A percentile compares a stretch with the other conserved stretches of the same genome.
These are phyloP conservation scores for Rhinogobio ventralis DNA, from an alignment of 2,797 vertebrate species.

Conservation along the genomic window DNA sequence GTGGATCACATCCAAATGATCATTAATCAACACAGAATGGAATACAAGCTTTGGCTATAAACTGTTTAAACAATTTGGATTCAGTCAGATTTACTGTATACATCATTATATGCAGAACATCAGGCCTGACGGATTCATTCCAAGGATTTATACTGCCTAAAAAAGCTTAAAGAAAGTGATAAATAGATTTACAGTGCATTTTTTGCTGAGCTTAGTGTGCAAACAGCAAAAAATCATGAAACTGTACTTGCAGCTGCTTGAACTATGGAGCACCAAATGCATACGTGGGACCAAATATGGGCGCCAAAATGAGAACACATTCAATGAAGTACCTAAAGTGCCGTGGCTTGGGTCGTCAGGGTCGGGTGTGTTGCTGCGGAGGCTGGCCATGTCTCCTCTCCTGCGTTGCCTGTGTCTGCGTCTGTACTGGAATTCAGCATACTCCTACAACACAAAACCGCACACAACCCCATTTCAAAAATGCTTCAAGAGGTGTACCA, in stretches of 20 bases:
- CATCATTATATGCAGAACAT: conserved; percentile 1
- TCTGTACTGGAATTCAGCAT: conserved; percentile 98
- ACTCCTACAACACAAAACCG: conserved; percentile 87
- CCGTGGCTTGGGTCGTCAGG: conserved; percentile 87
- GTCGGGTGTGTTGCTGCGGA: conserved; percentile 89
- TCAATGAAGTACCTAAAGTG: conserved; percentile 80
- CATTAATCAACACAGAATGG: background rate
- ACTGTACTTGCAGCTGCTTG: background rate
- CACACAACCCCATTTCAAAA: conserved; percentile 30
- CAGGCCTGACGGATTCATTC: background rate
- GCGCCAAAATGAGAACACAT: background rate
- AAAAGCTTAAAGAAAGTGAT: background rate
- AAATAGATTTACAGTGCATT: background rate
- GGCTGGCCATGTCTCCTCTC: conserved; percentile 91
- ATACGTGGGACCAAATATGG: background rate
- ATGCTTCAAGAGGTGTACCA: background rate
- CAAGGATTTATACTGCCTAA: background rate
- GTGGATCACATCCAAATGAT: background rate
- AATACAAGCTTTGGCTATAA: background rate
- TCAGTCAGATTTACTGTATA: background rate
- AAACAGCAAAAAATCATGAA: background rate
- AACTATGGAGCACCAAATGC: background rate
- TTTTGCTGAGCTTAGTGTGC: background rate
- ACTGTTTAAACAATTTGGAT: background rate
- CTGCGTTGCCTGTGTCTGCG: conserved; percentile 91